Evolutionary conservation across 2,888 invertebrate species (phyloP), one percentile per base, ranked within the genome.

Genomic region (Eretmocerus hayati): DNA sequence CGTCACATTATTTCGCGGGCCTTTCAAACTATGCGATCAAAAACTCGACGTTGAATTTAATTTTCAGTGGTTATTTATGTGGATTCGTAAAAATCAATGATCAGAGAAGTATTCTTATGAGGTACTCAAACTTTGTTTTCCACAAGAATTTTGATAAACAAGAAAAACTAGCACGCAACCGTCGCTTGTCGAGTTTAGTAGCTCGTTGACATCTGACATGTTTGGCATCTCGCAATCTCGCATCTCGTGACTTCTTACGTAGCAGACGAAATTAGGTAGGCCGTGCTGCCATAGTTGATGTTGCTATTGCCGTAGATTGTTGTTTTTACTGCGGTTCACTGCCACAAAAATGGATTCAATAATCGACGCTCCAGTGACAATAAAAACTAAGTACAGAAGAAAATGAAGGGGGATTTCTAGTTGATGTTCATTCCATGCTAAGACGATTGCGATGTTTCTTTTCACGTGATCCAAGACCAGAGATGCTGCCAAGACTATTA

Each of bases 261-360:
- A 48, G 52, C 52, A 52, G 52, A 52, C 52, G 49, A 48, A 46
- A 48, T 52, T 41, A 26, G 26, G n/a, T n/a, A n/a, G n/a, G n/a
- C n/a, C n/a, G n/a, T n/a, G n/a, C n/a, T n/a, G n/a, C n/a, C n/a
- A n/a, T n/a, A n/a, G n/a, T n/a, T n/a, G n/a, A n/a, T n/a, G n/a
- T n/a, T n/a, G n/a, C n/a, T n/a, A n/a, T n/a, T n/a, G 6, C 13
- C 15, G 15, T 6, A 5, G n/a, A n/a, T n/a, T n/a, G n/a, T n/a
- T n/a, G n/a, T n/a, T n/a, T n/a, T n/a, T n/a, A n/a, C n/a, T n/a
- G n/a, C n/a, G n/a, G n/a, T n/a, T n/a, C n/a, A n/a, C n/a, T n/a
- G n/a, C n/a, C n/a, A n/a, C n/a, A n/a, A n/a, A n/a, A n/a, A n/a
- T n/a, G n/a, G n/a, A n/a, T n/a, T n/a, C n/a, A n/a, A n/a, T n/a